Conservation (phyloP, 2,888 invertebrate genomes). For the Diadromus collaris region DNA sequence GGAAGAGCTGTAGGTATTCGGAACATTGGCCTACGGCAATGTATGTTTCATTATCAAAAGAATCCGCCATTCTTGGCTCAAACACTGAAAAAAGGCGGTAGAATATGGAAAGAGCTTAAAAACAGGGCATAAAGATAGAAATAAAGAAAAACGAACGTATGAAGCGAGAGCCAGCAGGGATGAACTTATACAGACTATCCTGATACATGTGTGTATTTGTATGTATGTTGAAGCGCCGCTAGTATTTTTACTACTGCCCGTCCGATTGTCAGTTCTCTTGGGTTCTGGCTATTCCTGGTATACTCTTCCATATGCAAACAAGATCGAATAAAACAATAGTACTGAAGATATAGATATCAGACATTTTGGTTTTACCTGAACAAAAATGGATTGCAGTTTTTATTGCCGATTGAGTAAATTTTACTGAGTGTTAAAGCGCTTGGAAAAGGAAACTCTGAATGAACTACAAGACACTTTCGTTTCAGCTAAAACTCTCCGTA, state of each 20-base stretch:
- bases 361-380: not conserved
- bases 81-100: constrained; percentile 41
- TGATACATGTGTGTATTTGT: not conserved
- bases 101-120: constrained; percentile 21
- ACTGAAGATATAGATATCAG: not conserved
- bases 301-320: constrained; percentile 5
- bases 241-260: constrained; percentile 46
- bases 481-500: not conserved
- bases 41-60: constrained; percentile 66
- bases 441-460: not conserved
- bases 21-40: constrained; percentile 48
- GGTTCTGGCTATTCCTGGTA: not conserved
- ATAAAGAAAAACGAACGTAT: constrained; percentile 12
- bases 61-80: constrained; percentile 59
- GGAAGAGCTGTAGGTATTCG: constrained; percentile 25
- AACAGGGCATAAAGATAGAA: not conserved
- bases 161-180: constrained; percentile 11
- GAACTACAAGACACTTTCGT: not conserved
- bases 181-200: not conserved
- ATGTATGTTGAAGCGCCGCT: constrained; percentile 12
- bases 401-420: not conserved
- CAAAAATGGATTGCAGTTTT: not conserved
- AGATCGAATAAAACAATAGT: not conserved
- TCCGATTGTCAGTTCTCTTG: constrained; percentile 5
- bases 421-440: not conserved